Conservation (phyloP, 30 jellyfish, hydroid and myxozoan species). For the Aurelia coerulea region DNA sequence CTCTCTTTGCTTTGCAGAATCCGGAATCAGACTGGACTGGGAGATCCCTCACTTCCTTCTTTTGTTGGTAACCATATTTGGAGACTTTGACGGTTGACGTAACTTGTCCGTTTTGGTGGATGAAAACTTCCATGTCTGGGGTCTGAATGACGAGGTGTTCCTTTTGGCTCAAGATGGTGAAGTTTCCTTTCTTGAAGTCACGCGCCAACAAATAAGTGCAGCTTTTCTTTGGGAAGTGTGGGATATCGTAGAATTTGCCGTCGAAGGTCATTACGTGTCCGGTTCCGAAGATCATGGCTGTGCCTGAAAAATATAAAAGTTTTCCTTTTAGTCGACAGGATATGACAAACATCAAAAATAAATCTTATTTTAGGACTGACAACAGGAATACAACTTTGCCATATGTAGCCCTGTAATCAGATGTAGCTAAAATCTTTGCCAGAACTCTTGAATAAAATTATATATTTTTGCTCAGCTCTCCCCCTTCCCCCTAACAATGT, state of each 20-base stretch:
- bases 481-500: no score
- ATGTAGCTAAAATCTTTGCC: no score
- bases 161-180: conserved; percentile 85
- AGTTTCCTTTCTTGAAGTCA: conserved; percentile 86
- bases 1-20: conserved; percentile 51
- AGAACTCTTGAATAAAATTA: no score
- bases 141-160: conserved; percentile 91
- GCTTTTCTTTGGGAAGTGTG: conserved; percentile 63
- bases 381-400: no score
- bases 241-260: conserved; percentile 79
- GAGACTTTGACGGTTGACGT: conserved; percentile 55
- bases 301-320: conserved; percentile 16
- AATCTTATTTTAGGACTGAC: no score
- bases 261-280: conserved; percentile 94
- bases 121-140: conserved; percentile 84
- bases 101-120: conserved; percentile 76
- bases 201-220: conserved; percentile 97
- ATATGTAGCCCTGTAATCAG: no score
- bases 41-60: conserved; percentile 63
- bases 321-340: no score
- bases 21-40: conserved; percentile 90
- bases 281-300: conserved; percentile 95
- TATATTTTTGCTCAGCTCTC: no score
- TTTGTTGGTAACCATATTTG: conserved; percentile 43
- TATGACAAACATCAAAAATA: no score